Conservation (phyloP, 1,140 invertebrate species). For the Drosophila trapezifrons region DNA sequence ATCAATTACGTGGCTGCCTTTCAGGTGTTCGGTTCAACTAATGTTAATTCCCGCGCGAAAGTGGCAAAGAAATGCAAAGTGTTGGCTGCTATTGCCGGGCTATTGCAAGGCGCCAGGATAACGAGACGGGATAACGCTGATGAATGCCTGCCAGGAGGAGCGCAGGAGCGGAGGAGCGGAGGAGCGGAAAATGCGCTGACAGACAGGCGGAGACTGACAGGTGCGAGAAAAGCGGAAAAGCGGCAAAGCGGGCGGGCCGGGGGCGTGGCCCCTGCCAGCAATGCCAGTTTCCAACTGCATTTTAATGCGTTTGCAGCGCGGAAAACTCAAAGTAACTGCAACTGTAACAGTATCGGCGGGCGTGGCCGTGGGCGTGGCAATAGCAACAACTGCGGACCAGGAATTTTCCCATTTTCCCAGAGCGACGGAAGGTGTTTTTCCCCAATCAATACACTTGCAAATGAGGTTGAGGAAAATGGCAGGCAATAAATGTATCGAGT, state of each 20-base stretch:
- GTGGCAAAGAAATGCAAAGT: slow-evolving; percentile 54
- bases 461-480: slow-evolving; percentile 32
- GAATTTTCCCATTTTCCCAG: slow-evolving; percentile 56
- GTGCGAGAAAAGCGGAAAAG: background rate
- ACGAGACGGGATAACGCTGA: slow-evolving; percentile 72
- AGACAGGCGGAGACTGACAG: slow-evolving; percentile 3
- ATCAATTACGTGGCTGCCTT: slow-evolving; percentile 36
- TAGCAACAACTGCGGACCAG: slow-evolving; percentile 17
- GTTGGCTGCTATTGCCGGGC: slow-evolving; percentile 48
- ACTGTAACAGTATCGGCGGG: slow-evolving; percentile 19
- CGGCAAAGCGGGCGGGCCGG: background rate
- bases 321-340: slow-evolving; percentile 23
- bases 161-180: background rate
- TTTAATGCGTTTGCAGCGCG: slow-evolving; percentile 68
- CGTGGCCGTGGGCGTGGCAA: slow-evolving; percentile 7
- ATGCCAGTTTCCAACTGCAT: slow-evolving; percentile 61
- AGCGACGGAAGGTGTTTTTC: slow-evolving; percentile 14
- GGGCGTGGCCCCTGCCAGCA: slow-evolving; percentile 42
- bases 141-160: slow-evolving; percentile 55
- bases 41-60: slow-evolving; percentile 35
- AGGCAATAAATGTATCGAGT: slow-evolving; percentile 16
- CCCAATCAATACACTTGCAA: slow-evolving; percentile 55
- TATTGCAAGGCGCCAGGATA: slow-evolving; percentile 57
- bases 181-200: background rate
- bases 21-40: slow-evolving; percentile 33